Conservation (phyloP, 37 sponge, comb jelly and placozoan genomes). For the Beroe forskalii region DNA sequence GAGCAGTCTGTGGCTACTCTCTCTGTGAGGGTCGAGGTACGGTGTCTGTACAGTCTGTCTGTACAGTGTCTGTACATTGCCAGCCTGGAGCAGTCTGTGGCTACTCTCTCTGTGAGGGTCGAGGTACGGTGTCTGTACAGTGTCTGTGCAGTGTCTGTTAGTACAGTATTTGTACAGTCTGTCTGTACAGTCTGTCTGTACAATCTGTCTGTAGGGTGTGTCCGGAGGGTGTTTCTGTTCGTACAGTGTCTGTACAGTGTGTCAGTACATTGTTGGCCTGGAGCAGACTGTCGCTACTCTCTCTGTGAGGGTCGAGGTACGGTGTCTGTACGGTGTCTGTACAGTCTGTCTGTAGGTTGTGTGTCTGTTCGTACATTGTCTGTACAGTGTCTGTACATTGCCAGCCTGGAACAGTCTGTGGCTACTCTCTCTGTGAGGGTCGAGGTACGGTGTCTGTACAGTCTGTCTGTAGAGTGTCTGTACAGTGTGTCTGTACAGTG, state of each 20-base stretch:
- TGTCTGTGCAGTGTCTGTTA: too few species aligned
- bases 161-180: not conserved
- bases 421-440: not conserved
- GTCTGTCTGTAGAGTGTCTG: too few species aligned
- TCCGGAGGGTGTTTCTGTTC: too few species aligned
- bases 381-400: too few species aligned
- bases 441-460: not conserved
- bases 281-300: not conserved
- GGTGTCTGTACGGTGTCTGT: not conserved
- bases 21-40: constrained; percentile 10
- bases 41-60: too few species aligned
- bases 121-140: not conserved
- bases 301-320: constrained; percentile 25
- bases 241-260: not conserved
- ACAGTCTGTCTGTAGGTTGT: not conserved
- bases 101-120: not conserved
- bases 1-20: not conserved
- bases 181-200: not conserved
- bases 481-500: not conserved
- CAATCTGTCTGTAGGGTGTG: too few species aligned
- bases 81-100: not conserved
- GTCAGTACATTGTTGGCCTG: constrained; percentile 22
- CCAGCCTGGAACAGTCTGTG: not conserved
- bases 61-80: not conserved
- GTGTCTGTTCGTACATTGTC: too few species aligned